phyloP scores from a whole-genome alignment of 2,888 invertebrate genomes.

The Epinotia bilunana region DNA sequence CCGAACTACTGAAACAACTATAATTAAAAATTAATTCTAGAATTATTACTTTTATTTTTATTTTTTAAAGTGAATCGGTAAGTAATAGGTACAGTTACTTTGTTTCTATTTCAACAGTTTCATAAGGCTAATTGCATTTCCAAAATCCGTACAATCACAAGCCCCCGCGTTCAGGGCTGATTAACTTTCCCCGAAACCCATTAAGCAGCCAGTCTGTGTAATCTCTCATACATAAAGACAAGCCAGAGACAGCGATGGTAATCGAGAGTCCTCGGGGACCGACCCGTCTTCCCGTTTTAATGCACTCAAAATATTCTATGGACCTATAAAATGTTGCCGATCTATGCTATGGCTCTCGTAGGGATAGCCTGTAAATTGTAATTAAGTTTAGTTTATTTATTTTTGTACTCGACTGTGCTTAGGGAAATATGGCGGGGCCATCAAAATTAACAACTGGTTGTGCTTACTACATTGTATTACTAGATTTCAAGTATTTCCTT shows the following conservation, averaged over 20 bases:
- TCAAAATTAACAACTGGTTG: no score
- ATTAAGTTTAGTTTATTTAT: constrained; percentile 3
- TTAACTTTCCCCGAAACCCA: constrained; percentile 39
- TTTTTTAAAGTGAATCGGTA: no score
- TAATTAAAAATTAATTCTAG: no score
- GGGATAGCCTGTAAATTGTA: constrained; percentile 55
- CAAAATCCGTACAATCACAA: constrained; percentile 30
- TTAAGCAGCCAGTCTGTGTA: constrained; percentile 39
- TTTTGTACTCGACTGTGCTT: not conserved
- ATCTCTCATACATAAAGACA: constrained; percentile 44
- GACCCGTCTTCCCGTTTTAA: constrained; percentile 58
- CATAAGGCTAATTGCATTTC: constrained; percentile 9
- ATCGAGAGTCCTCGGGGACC: constrained; percentile 40
- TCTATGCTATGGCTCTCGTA: constrained; percentile 69
- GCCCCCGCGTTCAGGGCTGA: constrained; percentile 33
- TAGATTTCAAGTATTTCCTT: no score
- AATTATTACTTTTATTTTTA: no score
- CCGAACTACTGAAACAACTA: no score
- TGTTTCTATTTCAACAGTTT: not conserved
- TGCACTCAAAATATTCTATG: constrained; percentile 79
- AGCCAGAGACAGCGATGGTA: constrained; percentile 43
- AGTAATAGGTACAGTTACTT: no score
- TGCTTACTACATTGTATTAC: no score
- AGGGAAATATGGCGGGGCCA: not conserved
- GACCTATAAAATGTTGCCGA: constrained; percentile 75